These are phyloP conservation scores for Brachyptera risi DNA, from an alignment of 2,888 invertebrate species.

Conservation along the genomic window DNA sequence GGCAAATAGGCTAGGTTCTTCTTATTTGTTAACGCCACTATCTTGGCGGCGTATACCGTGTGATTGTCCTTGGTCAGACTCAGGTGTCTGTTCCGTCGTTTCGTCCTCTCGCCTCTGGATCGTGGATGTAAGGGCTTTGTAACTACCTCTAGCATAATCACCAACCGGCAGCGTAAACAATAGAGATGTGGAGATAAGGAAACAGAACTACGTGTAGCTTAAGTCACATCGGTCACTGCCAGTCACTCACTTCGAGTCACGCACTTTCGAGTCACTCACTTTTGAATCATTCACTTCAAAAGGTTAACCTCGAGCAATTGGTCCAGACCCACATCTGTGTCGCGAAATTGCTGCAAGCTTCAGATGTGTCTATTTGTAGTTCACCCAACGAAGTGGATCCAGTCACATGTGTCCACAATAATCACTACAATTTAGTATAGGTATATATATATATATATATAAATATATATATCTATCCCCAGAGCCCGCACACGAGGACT, in stretches of 20 bases:
- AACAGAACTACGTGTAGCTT: too few species aligned
- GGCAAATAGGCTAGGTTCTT: conserved; percentile 25
- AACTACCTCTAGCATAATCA: conserved; percentile 28
- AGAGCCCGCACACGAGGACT: too few species aligned
- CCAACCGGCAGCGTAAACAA: background rate
- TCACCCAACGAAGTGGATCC: too few species aligned
- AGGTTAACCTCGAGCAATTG: background rate
- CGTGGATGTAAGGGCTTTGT: conserved; percentile 27
- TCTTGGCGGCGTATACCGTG: conserved; percentile 7
- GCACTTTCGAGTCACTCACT: background rate
- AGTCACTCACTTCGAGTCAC: background rate
- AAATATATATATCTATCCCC: too few species aligned
- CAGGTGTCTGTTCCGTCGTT: conserved; percentile 25
- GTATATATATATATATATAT: too few species aligned
- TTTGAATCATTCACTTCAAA: background rate
- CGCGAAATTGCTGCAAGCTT: too few species aligned
- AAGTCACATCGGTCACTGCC: background rate
- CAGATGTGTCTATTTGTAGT: too few species aligned
- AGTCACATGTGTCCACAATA: too few species aligned
- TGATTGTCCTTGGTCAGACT: conserved; percentile 25
- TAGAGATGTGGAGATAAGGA: background rate
- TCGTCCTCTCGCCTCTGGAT: conserved; percentile 29
- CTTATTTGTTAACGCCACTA: conserved; percentile 12
- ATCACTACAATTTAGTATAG: too few species aligned
- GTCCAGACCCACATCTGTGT: background rate